Conservation (phyloP, 2,888 invertebrate genomes). For the Phalera bucephala region DNA sequence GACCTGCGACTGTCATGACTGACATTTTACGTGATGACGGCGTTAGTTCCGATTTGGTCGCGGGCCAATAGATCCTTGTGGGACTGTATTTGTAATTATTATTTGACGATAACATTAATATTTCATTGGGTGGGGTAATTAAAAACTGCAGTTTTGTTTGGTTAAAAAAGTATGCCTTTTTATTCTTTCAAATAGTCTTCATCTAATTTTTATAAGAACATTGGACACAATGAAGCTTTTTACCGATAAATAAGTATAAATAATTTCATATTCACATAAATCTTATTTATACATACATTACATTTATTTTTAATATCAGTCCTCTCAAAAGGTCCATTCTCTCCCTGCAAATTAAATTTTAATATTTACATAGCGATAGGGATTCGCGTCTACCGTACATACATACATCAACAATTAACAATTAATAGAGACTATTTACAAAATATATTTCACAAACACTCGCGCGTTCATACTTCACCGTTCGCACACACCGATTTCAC, state of each 20-base stretch:
- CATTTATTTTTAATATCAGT: constrained; percentile 83
- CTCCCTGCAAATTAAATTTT: constrained; percentile 82
- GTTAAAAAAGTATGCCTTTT: constrained; percentile 84
- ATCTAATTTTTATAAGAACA: constrained; percentile 84
- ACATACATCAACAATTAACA: constrained; percentile 84
- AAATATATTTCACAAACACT: constrained; percentile 72
- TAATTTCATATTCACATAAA: constrained; percentile 83
- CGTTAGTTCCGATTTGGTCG: no score
- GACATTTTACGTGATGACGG: no score
- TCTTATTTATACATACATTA: constrained; percentile 83
- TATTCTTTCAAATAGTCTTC: constrained; percentile 83
- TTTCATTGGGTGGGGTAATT: constrained; percentile 5
- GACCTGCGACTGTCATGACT: no score
- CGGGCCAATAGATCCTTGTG: no score
- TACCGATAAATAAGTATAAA: constrained; percentile 84
- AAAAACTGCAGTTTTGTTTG: constrained; percentile 67
- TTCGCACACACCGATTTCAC: constrained; percentile 59
- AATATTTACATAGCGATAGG: constrained; percentile 83
- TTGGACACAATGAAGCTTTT: constrained; percentile 84
- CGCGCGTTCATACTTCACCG: constrained; percentile 65
- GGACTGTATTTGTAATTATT: not conserved
- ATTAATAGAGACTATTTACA: constrained; percentile 83
- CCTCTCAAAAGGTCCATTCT: constrained; percentile 83
- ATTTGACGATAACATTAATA: no score
- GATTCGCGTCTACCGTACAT: constrained; percentile 81